Evolutionary conservation across 2,888 invertebrate genomes (phyloP), one percentile per base, ranked within the genome.

Genomic region (Rhorus exstirpatorius): DNA sequence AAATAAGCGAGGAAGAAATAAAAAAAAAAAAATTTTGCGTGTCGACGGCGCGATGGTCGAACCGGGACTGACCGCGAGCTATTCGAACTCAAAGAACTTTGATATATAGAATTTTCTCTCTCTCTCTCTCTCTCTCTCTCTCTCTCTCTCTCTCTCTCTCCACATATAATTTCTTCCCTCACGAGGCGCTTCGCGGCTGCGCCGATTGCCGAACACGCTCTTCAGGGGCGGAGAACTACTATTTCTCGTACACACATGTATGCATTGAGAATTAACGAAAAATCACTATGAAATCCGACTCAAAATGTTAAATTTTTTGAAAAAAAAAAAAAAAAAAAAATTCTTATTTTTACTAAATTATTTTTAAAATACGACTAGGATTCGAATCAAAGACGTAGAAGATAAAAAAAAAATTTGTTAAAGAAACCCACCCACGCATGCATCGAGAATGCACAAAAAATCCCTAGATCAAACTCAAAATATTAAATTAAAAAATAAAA

Each of bases 61-160:
- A 84, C 85, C 86, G 81, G 87, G 82, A 89, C 89, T 89, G 85
- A 79, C 84, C 81, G 80, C 63, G 67, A 75, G 70, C 51, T 26
- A 41, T 71, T 41, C 70, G 63, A 46, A 68, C 51, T 53, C 53
- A 44, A 61, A 70, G 70, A 58, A 76, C 67, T 76, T 76, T 60
- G 76, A 58, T 31, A 49, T 58, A 68, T 46, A 60, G 68, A 46
- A 38, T 14, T 70, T 53, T 53, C 60, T 53, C 74, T 63, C 53
- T 19, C 74, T 41, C 41, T 75, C 26, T 53, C 55, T 41, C 21
- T 21, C n/a, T 35, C 19, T 44, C 38, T 38, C 51, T 51, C 35
- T 68, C 38, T 19, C 38, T 49, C 71, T 46, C 51, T 51, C 26
- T 53, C 38, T n/a, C 38, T 49, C 71, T 31, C 46, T 58, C 35